Percentiles rank a stretch among this genome's conserved stretches.
Evolutionary conservation across 1,140 invertebrate species (phyloP).

Genomic region (Brachionus rubens): DNA sequence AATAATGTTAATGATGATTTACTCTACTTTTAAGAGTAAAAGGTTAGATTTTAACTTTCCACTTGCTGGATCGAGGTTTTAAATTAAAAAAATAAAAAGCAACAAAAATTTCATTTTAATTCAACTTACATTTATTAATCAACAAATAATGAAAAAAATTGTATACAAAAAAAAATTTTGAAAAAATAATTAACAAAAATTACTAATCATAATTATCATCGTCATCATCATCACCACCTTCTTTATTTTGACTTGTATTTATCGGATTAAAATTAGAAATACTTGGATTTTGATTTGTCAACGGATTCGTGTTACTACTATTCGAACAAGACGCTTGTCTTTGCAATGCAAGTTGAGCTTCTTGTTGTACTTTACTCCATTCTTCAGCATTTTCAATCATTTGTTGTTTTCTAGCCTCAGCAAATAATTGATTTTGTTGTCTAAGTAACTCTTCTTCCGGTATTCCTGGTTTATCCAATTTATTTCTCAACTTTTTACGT

Average conservation of each 20-base stretch:
- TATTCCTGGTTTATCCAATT: conserved; percentile 91
- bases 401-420: conserved; percentile 66
- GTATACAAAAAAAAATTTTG: background rate
- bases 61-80: no score
- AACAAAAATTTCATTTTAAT: no score
- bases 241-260: conserved; percentile 12
- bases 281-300: background rate
- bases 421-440: conserved; percentile 96
- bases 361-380: conserved; percentile 42
- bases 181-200: no score
- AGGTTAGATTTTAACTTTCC: no score
- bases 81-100: no score
- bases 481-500: conserved; percentile 81
- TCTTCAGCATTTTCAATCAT: conserved; percentile 45
- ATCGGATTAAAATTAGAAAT: background rate
- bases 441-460: conserved; percentile 93
- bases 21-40: no score
- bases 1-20: no score
- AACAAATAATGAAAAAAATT: conserved; percentile 7
- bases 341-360: conserved; percentile 39
- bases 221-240: background rate
- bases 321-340: conserved; percentile 2
- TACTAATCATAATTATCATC: conserved; percentile 27
- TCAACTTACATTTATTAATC: no score
- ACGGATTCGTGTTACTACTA: background rate